Conservation (phyloP, 2,797 vertebrate genomes). For the Onychomys arenicola region DNA sequence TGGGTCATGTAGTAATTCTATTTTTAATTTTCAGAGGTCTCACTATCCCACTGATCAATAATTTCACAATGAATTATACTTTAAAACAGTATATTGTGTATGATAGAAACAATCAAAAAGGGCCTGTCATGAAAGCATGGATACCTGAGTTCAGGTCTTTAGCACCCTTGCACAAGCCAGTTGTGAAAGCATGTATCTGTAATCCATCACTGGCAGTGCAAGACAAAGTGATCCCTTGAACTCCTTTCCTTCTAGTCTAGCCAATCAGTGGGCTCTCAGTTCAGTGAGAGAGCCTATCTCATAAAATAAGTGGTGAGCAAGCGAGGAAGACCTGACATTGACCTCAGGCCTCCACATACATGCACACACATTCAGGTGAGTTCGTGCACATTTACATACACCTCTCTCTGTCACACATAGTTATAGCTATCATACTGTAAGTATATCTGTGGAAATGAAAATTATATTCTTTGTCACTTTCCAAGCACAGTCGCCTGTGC, state of each 20-base stretch:
- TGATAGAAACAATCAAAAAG: neutral
- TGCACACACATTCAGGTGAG: neutral
- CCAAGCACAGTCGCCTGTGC: neutral
- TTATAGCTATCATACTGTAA: neutral
- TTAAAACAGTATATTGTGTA: neutral
- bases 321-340: neutral
- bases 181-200: neutral
- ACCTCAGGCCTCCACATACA: neutral
- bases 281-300: neutral
- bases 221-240: neutral
- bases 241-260: neutral
- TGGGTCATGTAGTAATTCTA: neutral
- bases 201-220: neutral
- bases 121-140: neutral
- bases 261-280: neutral
- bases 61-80: neutral
- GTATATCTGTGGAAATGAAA: constrained; percentile 13
- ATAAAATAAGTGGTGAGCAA: neutral
- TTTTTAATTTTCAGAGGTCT: neutral
- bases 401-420: neutral
- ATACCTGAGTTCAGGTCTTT: neutral
- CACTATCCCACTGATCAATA: neutral
- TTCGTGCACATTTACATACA: neutral
- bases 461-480: constrained; percentile 29
- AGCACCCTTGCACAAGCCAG: neutral